Percentiles rank a stretch among this genome's conserved stretches.
Evolutionary conservation across 2,888 invertebrate genomes (phyloP).

Genomic region (Pediacus dermestoides): DNA sequence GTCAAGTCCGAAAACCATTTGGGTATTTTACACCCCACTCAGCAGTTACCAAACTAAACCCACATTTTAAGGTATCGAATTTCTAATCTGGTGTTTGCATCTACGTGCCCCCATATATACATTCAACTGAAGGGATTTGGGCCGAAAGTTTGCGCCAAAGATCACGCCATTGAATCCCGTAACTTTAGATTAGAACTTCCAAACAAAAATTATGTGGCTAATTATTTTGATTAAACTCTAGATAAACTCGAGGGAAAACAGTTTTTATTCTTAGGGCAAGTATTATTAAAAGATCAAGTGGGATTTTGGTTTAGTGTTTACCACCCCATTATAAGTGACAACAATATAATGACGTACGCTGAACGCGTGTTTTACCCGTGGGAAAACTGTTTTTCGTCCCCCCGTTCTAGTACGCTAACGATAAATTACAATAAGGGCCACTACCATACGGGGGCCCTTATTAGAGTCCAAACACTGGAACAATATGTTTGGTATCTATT

Average conservation of each 20-base stretch:
- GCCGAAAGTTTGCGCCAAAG: too few species aligned
- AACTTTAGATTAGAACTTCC: too few species aligned
- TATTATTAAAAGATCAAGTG: constrained; percentile 19
- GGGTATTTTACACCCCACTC: background rate
- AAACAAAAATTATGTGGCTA: too few species aligned
- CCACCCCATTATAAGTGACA: constrained; percentile 8
- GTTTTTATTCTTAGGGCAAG: constrained; percentile 9
- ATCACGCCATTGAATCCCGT: too few species aligned
- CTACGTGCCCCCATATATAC: background rate
- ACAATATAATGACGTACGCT: constrained; percentile 27
- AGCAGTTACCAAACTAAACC: background rate
- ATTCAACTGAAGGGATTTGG: too few species aligned
- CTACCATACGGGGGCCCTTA: constrained; percentile 10
- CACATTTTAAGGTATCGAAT: constrained; percentile 6
- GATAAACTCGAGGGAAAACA: too few species aligned
- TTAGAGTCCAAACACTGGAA: constrained; percentile 11
- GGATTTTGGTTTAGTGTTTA: too few species aligned
- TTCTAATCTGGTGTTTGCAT: constrained; percentile 4
- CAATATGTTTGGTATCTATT: constrained; percentile 20
- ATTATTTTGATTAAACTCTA: too few species aligned
- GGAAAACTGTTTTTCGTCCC: constrained; percentile 24
- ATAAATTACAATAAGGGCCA: constrained; percentile 15
- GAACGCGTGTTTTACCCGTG: constrained; percentile 33
- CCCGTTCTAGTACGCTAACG: constrained; percentile 14
- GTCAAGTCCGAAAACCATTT: background rate